Conservation (phyloP, 2,888 invertebrate genomes). For the Branchellion lobata region DNA sequence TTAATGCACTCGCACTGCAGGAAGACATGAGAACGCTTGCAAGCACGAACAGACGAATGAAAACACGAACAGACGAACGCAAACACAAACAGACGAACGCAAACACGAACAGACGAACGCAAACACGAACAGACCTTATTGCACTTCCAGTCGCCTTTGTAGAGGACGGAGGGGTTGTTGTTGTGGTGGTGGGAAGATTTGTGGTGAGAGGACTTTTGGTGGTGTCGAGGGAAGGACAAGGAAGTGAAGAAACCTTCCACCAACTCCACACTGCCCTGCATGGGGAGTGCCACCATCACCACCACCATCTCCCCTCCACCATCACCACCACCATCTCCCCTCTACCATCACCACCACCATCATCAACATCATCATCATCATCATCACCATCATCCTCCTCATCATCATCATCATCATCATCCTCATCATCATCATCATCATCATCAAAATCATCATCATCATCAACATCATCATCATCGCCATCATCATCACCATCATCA, state of each 20-base stretch:
- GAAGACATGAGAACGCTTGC: background rate
- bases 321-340: too few species aligned
- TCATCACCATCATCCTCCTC: slow-evolving; percentile 32
- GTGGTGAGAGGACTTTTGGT: too few species aligned
- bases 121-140: slow-evolving; percentile 32
- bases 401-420: slow-evolving; percentile 36
- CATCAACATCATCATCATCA: slow-evolving; percentile 25
- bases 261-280: too few species aligned
- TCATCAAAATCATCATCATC: slow-evolving; percentile 42
- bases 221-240: too few species aligned
- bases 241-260: too few species aligned
- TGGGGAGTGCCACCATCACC: too few species aligned
- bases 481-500: slow-evolving; percentile 29
- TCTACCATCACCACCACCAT: slow-evolving; percentile 6
- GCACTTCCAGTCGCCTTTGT: slow-evolving; percentile 43
- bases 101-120: background rate
- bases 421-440: slow-evolving; percentile 40
- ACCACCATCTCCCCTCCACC: too few species aligned
- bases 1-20: slow-evolving; percentile 41
- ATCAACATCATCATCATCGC: slow-evolving; percentile 33
- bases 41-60: background rate
- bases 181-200: too few species aligned
- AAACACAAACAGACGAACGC: slow-evolving; percentile 6
- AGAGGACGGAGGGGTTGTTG: slow-evolving; percentile 1
- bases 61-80: background rate